Base-by-base conservation (phyloP, 23 tunicate species). In the Trididemnum clinides region DNA sequence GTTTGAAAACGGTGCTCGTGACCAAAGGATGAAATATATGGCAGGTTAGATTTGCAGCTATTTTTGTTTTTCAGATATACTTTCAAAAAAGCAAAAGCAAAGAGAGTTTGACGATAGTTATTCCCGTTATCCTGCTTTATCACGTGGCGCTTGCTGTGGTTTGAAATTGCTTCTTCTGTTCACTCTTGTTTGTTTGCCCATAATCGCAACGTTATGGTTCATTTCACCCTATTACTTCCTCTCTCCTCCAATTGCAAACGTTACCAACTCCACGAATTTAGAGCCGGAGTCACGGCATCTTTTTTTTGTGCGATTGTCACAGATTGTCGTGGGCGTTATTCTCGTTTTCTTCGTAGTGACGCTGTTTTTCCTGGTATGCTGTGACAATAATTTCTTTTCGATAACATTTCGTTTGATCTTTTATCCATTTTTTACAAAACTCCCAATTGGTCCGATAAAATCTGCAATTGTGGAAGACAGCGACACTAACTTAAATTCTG, bases 1-100 rank as follows among this genome's bases (percentile, higher is more conserved):
- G n/a, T n/a, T n/a, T n/a, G n/a, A n/a, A n/a, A n/a, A n/a, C n/a
- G n/a, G n/a, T n/a, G n/a, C n/a, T n/a, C n/a, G n/a, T n/a, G n/a
- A n/a, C n/a, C n/a, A n/a, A n/a, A n/a, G n/a, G n/a, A n/a, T n/a
- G n/a, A n/a, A n/a, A n/a, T n/a, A n/a, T n/a, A n/a, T n/a, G n/a
- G n/a, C n/a, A n/a, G n/a, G n/a, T n/a, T n/a, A n/a, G n/a, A n/a
- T n/a, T n/a, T n/a, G n/a, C n/a, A 20, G 69, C 32, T 28, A 27
- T 23, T 69, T 12, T 69, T 12, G n/a, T 19, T 7, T 73, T 37
- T 73, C 57, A 73, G 80, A 73, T 73, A 2, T 35, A 10, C 80
- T 73, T 3, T 27, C 37, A 38, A 73, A 23, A 22, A 73, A 39
- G 22, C 57, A 73, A 73, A 36, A 30, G 22, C 80, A 73, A 37